phyloP scores from a whole-genome alignment of 30 jellyfish, hydroid and myxozoan genomes.

The Cassiopea xamachana region DNA sequence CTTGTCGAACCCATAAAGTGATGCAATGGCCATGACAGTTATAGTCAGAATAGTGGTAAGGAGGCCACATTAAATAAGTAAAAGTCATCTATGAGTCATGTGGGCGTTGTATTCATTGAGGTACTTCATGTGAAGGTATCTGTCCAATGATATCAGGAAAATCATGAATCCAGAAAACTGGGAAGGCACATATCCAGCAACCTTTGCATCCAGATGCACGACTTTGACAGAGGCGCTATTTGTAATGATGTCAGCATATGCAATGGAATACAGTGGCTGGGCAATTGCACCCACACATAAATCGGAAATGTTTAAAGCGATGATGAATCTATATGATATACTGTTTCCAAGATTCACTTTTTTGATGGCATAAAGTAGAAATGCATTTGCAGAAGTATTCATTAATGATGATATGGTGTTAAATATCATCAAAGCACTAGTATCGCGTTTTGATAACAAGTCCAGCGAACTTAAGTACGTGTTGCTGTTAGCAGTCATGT shows the following conservation, averaged over 20 bases:
- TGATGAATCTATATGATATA: neutral
- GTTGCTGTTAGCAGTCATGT: neutral
- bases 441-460: neutral
- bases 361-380: neutral
- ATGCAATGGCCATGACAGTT: neutral
- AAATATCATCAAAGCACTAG: neutral
- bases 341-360: neutral
- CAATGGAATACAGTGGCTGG: neutral
- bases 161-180: conserved; percentile 1
- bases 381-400: neutral
- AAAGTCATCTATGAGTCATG: conserved; percentile 5
- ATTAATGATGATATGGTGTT: neutral
- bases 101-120: neutral
- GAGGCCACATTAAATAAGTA: neutral
- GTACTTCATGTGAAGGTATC: conserved; percentile 9
- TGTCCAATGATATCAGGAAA: neutral
- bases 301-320: conserved; percentile 1
- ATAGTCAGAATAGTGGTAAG: neutral
- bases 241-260: neutral
- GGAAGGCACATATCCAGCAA: neutral
- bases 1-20: neutral
- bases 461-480: neutral
- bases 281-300: neutral
- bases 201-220: neutral
- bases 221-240: neutral